Percentiles rank a stretch among this genome's conserved stretches.
phyloP scores from a whole-genome alignment of 2,888 invertebrate species.

The Quadroppia sp. region DNA sequence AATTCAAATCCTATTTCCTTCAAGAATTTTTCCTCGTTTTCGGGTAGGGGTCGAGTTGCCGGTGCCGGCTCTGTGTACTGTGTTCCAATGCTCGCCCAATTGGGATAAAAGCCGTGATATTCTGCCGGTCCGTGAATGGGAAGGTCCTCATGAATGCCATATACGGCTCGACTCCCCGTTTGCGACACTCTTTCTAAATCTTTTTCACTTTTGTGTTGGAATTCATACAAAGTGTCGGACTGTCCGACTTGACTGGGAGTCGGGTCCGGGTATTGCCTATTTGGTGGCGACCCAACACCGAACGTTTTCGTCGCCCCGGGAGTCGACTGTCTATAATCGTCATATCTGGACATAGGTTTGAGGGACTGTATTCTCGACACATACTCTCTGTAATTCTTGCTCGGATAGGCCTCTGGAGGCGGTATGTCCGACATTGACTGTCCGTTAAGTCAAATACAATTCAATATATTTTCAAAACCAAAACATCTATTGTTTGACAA shows the following conservation, averaged over 20 bases:
- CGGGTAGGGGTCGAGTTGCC: neutral
- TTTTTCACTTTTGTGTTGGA: neutral
- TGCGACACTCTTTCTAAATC: neutral
- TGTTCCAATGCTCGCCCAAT: neutral
- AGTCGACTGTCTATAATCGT: too few relatives aligned
- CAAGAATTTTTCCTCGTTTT: neutral
- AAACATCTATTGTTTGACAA: too few relatives aligned
- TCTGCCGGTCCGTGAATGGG: neutral
- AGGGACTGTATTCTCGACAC: too few relatives aligned
- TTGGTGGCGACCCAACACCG: neutral
- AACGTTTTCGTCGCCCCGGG: neutral
- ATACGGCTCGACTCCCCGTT: neutral
- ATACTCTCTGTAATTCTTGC: too few relatives aligned
- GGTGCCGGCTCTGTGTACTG: neutral
- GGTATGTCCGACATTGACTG: too few relatives aligned
- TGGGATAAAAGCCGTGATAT: neutral
- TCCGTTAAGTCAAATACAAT: too few relatives aligned
- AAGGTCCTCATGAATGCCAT: neutral
- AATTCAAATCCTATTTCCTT: neutral
- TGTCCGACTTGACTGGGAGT: neutral
- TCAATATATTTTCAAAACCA: too few relatives aligned
- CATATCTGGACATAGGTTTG: too few relatives aligned
- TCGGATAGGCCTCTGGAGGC: too few relatives aligned
- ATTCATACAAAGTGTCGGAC: neutral
- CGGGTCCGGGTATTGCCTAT: neutral